These are phyloP conservation scores for Grammomys surdaster DNA, from an alignment of 2,113 vertebrate species.

Conservation along the genomic window DNA sequence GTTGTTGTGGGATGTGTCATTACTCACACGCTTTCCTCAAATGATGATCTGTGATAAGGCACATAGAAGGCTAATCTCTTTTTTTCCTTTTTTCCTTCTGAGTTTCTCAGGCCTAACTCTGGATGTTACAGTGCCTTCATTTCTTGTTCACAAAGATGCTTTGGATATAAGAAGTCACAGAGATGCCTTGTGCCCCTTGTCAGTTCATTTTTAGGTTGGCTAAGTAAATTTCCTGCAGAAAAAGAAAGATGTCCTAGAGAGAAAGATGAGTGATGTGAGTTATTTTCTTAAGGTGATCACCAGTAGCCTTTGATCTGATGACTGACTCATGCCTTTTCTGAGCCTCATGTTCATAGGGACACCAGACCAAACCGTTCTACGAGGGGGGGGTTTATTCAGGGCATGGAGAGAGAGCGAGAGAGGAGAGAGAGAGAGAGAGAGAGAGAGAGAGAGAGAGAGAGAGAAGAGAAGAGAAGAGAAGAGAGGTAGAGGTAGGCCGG, in stretches of 20 bases:
- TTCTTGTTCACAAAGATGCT: background rate
- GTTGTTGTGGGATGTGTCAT: background rate
- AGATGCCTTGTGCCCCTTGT: background rate
- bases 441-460: too few relatives aligned
- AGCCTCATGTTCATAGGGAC: background rate
- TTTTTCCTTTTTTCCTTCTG: background rate
- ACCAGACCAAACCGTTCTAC: background rate
- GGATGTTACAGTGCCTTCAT: background rate
- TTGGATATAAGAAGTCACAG: background rate
- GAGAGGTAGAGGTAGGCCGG: too few relatives aligned
- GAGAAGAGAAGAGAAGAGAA: too few relatives aligned
- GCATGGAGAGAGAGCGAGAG: too few relatives aligned
- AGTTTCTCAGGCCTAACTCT: too few relatives aligned
- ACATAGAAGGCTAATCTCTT: background rate
- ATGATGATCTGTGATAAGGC: background rate
- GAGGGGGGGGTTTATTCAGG: too few relatives aligned
- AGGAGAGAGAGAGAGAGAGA: too few relatives aligned
- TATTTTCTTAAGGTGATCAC: background rate
- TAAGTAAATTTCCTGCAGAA: background rate
- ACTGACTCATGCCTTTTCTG: background rate
- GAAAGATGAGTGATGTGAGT: background rate
- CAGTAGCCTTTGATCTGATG: background rate
- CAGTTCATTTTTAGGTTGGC: background rate
- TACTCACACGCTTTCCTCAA: background rate
- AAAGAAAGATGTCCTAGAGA: background rate